These are phyloP conservation scores for Halisarca cf. caerulea DNA, from an alignment of 37 sponge, comb jelly and placozoan genomes.

Conservation along the genomic window DNA sequence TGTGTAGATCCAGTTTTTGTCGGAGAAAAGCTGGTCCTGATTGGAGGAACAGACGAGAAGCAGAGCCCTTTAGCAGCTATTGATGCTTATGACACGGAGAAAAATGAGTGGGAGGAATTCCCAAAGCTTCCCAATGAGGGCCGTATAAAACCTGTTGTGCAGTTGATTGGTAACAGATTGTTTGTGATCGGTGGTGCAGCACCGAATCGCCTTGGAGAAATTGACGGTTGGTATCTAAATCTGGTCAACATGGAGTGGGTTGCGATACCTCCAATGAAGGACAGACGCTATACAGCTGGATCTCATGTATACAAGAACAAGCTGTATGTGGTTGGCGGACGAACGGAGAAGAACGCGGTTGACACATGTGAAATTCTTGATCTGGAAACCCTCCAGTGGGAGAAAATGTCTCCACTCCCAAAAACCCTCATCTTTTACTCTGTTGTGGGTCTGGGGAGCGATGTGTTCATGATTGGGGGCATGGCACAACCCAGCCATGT, in stretches of 20 bases:
- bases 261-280: conserved; percentile 48
- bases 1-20: conserved; percentile 36
- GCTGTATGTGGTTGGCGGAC: conserved; percentile 66
- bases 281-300: conserved; percentile 52
- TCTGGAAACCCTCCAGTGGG: conserved; percentile 76
- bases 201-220: not conserved
- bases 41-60: conserved; percentile 69
- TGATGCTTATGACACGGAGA: conserved; percentile 53
- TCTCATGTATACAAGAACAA: conserved; percentile 54
- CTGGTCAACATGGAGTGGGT: conserved; percentile 57
- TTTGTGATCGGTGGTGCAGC: conserved; percentile 61
- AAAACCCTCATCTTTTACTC: conserved; percentile 54
- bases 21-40: conserved; percentile 51
- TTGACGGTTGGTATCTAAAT: conserved; percentile 57
- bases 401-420: conserved; percentile 48
- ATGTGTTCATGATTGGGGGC: conserved; percentile 69
- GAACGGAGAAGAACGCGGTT: conserved; percentile 39
- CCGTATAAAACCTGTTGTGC: conserved; percentile 53
- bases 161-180: conserved; percentile 54
- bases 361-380: conserved; percentile 57
- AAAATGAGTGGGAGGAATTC: conserved; percentile 54
- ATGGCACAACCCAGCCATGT: conserved; percentile 58
- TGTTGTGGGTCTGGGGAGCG: conserved; percentile 49
- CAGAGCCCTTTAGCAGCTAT: conserved; percentile 62
- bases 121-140: conserved; percentile 65